These are phyloP conservation scores for Mormyrus iriodes DNA, from an alignment of 2,113 vertebrate genomes.

Conservation along the genomic window DNA sequence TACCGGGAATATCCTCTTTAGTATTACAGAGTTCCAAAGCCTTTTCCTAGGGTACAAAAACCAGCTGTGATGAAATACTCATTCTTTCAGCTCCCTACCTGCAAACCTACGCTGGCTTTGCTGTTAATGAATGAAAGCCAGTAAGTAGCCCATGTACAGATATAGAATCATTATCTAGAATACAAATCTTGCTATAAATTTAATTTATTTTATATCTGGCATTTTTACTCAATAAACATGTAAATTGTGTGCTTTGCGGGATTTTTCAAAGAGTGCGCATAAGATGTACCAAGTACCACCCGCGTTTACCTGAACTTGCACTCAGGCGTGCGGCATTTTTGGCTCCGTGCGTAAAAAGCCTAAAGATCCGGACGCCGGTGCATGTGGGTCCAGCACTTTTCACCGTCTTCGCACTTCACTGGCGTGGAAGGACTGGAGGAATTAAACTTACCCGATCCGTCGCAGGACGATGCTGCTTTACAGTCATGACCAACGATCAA, in stretches of 20 bases:
- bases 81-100: neutral
- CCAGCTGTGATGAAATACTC: neutral
- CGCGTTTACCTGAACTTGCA: neutral
- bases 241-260: neutral
- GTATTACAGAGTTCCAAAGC: neutral
- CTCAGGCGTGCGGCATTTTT: neutral
- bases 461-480: neutral
- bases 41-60: neutral
- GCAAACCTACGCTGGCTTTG: neutral
- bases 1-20: neutral
- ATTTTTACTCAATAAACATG: neutral
- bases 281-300: neutral
- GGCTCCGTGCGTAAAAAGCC: neutral
- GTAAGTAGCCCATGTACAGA: neutral
- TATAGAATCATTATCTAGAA: neutral
- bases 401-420: neutral
- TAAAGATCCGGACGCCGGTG: neutral
- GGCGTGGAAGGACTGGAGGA: neutral
- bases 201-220: neutral
- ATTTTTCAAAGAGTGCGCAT: neutral
- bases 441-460: neutral
- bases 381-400: neutral
- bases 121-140: neutral
- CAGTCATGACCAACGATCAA: neutral
- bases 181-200: neutral